Evolutionary conservation across 2,797 vertebrate species (phyloP).

Genomic region (Poeciliopsis infans): DNA sequence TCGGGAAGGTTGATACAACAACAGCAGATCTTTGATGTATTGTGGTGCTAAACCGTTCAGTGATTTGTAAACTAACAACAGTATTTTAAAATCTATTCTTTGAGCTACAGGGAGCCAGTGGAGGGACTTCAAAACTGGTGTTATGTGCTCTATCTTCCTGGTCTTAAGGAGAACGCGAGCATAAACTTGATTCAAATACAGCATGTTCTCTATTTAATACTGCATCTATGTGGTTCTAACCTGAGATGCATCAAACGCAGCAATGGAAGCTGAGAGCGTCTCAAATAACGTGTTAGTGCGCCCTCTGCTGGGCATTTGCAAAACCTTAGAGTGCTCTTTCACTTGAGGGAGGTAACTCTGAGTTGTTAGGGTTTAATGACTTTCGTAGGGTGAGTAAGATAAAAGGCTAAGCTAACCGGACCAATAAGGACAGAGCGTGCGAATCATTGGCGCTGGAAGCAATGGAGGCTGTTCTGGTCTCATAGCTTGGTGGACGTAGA

Average conservation of each 20-base stretch:
- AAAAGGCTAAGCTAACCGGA: neutral
- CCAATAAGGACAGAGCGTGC: neutral
- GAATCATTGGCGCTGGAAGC: neutral
- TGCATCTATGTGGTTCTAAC: conserved; percentile 2
- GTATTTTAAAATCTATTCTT: too few species aligned
- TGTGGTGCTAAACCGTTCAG: too few species aligned
- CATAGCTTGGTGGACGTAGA: conserved; percentile 27
- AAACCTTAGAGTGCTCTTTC: neutral
- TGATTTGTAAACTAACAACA: too few species aligned
- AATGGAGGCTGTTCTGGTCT: neutral
- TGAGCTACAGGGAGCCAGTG: too few species aligned
- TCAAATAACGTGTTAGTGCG: conserved; percentile 42
- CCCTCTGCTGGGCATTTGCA: conserved; percentile 60
- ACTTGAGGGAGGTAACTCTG: neutral
- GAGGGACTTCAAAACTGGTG: too few species aligned
- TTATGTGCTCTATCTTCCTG: too few species aligned
- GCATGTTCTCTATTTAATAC: neutral
- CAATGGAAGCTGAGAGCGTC: neutral
- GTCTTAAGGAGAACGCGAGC: too few species aligned
- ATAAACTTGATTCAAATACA: neutral
- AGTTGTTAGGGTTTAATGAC: neutral
- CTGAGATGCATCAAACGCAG: neutral
- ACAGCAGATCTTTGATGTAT: too few species aligned
- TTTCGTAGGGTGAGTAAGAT: neutral
- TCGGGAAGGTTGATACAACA: too few species aligned